These are phyloP conservation scores for Helicoverpa zea DNA, from an alignment of 1,140 invertebrate species.

Conservation along the genomic window DNA sequence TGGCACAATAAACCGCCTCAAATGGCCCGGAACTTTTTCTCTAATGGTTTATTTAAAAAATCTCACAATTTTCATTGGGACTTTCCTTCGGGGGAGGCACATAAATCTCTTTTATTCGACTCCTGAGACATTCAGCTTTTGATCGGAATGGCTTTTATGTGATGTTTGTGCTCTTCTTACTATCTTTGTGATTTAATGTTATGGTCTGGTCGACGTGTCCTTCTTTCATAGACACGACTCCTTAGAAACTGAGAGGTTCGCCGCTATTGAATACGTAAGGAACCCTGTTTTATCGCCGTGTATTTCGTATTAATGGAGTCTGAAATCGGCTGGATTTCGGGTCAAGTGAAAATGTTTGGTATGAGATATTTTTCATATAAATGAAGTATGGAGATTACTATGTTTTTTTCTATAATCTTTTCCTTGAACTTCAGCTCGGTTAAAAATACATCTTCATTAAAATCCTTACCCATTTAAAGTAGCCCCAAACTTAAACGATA, in stretches of 20 bases:
- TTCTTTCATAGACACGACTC: constrained; percentile 47
- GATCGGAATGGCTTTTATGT: constrained; percentile 83
- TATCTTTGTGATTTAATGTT: constrained; percentile 78
- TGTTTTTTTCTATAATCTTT: neutral
- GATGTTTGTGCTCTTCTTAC: constrained; percentile 79
- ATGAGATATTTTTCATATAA: neutral
- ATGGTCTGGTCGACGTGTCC: constrained; percentile 69
- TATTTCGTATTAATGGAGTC: constrained; percentile 44
- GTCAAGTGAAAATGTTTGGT: constrained; percentile 13
- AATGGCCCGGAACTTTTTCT: constrained; percentile 85
- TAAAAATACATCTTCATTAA: neutral
- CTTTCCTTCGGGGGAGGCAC: constrained; percentile 68
- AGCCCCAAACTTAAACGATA: neutral
- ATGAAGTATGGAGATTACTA: neutral
- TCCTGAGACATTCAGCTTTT: constrained; percentile 76
- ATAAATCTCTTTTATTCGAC: constrained; percentile 83
- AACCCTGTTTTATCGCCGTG: constrained; percentile 40
- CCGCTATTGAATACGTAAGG: constrained; percentile 42
- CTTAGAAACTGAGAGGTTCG: constrained; percentile 41
- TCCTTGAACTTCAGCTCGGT: neutral
- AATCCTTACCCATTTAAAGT: no score
- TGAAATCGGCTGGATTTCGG: constrained; percentile 18
- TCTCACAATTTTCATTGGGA: constrained; percentile 82
- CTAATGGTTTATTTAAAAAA: constrained; percentile 86
- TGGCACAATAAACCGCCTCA: constrained; percentile 82